These are phyloP conservation scores for Operophtera brumata DNA, from an alignment of 2,888 invertebrate genomes.

Conservation along the genomic window DNA sequence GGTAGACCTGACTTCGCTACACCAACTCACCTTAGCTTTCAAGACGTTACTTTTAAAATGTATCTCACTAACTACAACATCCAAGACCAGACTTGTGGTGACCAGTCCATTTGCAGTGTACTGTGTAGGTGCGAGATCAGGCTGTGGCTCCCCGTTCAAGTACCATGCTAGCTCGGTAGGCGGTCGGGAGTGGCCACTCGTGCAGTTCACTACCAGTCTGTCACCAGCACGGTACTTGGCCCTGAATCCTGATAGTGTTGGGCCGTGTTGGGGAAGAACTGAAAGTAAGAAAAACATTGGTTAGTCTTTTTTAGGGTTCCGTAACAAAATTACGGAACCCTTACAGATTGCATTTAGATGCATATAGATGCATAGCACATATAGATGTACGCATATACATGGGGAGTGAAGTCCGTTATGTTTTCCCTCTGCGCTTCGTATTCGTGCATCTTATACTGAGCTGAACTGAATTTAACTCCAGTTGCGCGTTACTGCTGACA, in stretches of 20 bases:
- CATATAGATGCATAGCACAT: too few species aligned
- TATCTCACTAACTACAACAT: constrained; percentile 85
- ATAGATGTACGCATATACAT: too few species aligned
- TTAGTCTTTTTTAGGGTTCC: too few species aligned
- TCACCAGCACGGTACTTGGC: constrained; percentile 88
- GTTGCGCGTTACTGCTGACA: too few species aligned
- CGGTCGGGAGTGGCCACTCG: constrained; percentile 87
- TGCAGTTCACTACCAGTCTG: constrained; percentile 87
- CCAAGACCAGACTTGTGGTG: constrained; percentile 84
- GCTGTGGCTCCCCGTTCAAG: constrained; percentile 88
- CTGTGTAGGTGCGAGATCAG: constrained; percentile 58
- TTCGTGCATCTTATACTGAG: too few species aligned
- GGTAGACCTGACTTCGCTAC: neutral
- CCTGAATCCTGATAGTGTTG: constrained; percentile 85
- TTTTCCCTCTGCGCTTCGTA: too few species aligned
- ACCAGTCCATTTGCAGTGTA: constrained; percentile 79
- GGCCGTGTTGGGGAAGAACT: constrained; percentile 88
- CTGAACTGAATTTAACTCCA: too few species aligned
- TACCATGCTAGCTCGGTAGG: constrained; percentile 89
- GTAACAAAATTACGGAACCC: too few species aligned
- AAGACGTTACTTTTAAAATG: constrained; percentile 88
- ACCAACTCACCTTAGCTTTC: constrained; percentile 83
- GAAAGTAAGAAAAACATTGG: constrained; percentile 23
- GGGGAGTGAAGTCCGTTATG: too few species aligned
- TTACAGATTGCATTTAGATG: too few species aligned